Percentiles rank a stretch among this genome's conserved stretches.
phyloP scores from a whole-genome alignment of 2,113 vertebrate species.

The Fulmarus glacialis region DNA sequence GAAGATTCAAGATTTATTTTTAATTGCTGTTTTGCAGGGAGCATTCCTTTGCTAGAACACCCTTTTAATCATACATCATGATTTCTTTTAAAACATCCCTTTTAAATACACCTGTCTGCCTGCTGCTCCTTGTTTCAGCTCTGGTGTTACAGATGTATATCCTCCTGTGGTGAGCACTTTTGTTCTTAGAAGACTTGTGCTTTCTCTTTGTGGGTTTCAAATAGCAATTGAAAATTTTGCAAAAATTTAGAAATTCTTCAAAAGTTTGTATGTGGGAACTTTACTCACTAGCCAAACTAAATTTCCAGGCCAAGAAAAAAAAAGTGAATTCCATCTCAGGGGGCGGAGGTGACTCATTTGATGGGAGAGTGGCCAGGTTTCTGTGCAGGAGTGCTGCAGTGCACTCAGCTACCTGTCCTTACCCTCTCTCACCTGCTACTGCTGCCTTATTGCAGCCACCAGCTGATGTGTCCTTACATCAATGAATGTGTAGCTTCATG shows the following conservation, averaged over 20 bases:
- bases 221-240: not conserved
- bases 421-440: not conserved
- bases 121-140: not conserved
- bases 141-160: not conserved
- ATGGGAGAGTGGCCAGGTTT: not conserved
- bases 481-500: not conserved
- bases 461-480: not conserved
- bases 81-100: not conserved
- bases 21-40: not conserved
- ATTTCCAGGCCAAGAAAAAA: not conserved
- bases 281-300: not conserved
- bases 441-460: not conserved
- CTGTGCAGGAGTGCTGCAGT: not conserved
- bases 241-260: not conserved
- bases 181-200: not conserved
- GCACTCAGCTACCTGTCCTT: not conserved
- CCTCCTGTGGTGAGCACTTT: not conserved
- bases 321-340: not conserved
- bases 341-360: not conserved
- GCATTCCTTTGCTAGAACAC: not conserved
- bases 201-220: not conserved
- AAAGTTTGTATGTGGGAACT: not conserved
- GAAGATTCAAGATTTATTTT: not conserved
- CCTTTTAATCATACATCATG: not conserved
- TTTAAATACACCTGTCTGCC: not conserved